Evolutionary conservation across 30 jellyfish, hydroid and myxozoan species (phyloP).

Genomic region (Aurelia aurita): DNA sequence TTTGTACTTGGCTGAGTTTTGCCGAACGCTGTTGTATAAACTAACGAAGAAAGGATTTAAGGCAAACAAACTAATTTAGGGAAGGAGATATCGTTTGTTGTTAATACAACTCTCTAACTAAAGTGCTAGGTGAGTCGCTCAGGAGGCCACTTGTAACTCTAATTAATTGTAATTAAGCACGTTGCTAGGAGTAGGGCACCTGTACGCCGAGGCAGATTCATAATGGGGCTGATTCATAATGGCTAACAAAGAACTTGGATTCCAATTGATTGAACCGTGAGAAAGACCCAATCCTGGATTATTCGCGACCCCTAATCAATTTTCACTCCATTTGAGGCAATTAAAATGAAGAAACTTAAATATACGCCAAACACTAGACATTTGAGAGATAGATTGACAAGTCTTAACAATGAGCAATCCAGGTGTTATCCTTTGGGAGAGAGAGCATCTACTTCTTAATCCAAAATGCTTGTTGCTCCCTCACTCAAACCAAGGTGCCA

Average conservation of each 20-base stretch:
- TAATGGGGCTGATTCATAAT: conserved; percentile 56
- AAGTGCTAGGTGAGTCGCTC: conserved; percentile 17
- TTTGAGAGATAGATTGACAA: too few relatives aligned
- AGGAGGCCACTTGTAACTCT: conserved; percentile 63
- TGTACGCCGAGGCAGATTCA: conserved; percentile 51
- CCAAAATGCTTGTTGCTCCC: too few relatives aligned
- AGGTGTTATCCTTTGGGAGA: too few relatives aligned
- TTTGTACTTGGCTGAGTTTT: neutral
- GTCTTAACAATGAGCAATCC: too few relatives aligned
- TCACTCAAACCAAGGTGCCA: too few relatives aligned
- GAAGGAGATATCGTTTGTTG: neutral
- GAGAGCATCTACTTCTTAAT: too few relatives aligned
- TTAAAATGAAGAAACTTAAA: too few relatives aligned
- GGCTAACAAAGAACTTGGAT: conserved; percentile 27
- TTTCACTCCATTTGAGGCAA: neutral
- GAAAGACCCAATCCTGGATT: conserved; percentile 23
- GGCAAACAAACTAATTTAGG: conserved; percentile 4
- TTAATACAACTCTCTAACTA: conserved; percentile 1
- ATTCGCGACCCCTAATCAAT: neutral
- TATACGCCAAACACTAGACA: too few relatives aligned
- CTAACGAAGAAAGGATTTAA: neutral
- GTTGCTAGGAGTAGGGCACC: conserved; percentile 55
- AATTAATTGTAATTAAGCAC: conserved; percentile 51
- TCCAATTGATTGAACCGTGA: conserved; percentile 19
- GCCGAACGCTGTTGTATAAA: neutral